These are phyloP conservation scores for Drosophila bocqueti DNA, from an alignment of 1,140 invertebrate genomes.

Conservation along the genomic window DNA sequence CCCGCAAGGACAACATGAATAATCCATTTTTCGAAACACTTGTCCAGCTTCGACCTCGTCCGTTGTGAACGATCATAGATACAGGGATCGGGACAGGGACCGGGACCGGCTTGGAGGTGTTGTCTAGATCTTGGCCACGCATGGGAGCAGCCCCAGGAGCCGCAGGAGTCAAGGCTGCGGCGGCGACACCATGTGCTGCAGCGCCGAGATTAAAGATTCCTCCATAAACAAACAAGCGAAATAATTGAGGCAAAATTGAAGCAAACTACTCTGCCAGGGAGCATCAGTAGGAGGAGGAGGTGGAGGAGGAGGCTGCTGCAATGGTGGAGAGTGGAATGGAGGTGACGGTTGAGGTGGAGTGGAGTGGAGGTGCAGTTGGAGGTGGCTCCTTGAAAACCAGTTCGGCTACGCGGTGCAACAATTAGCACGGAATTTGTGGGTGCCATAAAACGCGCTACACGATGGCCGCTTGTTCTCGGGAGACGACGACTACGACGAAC, in stretches of 20 bases:
- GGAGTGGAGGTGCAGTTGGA: constrained; percentile 4
- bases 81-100: constrained; percentile 16
- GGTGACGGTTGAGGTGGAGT: background rate
- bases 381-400: constrained; percentile 30
- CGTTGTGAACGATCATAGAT: constrained; percentile 65
- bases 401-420: constrained; percentile 71
- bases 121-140: constrained; percentile 80
- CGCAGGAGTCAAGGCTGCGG: constrained; percentile 63
- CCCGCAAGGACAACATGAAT: constrained; percentile 75
- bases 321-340: constrained; percentile 5
- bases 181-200: constrained; percentile 57
- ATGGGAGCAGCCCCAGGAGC: constrained; percentile 52
- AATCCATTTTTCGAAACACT: constrained; percentile 82
- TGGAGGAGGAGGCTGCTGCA: constrained; percentile 4
- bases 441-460: constrained; percentile 81
- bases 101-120: constrained; percentile 36
- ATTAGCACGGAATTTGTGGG: constrained; percentile 83
- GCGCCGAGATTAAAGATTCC: constrained; percentile 80
- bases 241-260: constrained; percentile 85
- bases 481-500: constrained; percentile 30
- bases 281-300: background rate
- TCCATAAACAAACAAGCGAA: constrained; percentile 84
- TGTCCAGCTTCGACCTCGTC: constrained; percentile 40
- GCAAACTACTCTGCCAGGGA: constrained; percentile 66
- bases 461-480: constrained; percentile 71